Conservation (phyloP, 2,113 vertebrate genomes). For the Heterocephalus glaber region DNA sequence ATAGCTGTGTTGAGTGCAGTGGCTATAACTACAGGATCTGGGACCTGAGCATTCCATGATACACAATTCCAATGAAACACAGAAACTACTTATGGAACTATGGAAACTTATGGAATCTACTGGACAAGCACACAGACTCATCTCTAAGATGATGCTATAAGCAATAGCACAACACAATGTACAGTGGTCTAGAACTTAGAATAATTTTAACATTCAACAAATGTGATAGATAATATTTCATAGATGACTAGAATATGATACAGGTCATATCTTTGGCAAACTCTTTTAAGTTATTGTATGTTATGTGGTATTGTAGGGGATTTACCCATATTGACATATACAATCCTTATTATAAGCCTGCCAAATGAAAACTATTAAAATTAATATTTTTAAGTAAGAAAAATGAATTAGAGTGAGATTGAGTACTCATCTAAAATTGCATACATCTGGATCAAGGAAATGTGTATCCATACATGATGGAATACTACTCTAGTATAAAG, state of each 20-base stretch:
- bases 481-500: too few relatives aligned
- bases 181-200: not conserved
- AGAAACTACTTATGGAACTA: too few relatives aligned
- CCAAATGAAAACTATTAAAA: not conserved
- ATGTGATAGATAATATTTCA: not conserved
- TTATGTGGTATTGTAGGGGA: not conserved
- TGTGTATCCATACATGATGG: too few relatives aligned
- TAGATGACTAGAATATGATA: not conserved
- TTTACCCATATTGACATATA: not conserved
- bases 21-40: not conserved
- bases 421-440: not conserved
- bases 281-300: not conserved
- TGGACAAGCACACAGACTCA: not conserved
- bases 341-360: not conserved
- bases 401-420: not conserved
- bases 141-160: not conserved
- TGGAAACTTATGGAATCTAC: not conserved
- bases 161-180: not conserved
- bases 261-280: not conserved
- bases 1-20: too few relatives aligned
- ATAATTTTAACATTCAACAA: not conserved
- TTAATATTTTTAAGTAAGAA: not conserved
- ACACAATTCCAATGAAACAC: too few relatives aligned
- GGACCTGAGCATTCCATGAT: not conserved
- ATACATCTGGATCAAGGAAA: not conserved